Conservation (phyloP, 2,888 invertebrate species). For the Himalopsyche japonica region DNA sequence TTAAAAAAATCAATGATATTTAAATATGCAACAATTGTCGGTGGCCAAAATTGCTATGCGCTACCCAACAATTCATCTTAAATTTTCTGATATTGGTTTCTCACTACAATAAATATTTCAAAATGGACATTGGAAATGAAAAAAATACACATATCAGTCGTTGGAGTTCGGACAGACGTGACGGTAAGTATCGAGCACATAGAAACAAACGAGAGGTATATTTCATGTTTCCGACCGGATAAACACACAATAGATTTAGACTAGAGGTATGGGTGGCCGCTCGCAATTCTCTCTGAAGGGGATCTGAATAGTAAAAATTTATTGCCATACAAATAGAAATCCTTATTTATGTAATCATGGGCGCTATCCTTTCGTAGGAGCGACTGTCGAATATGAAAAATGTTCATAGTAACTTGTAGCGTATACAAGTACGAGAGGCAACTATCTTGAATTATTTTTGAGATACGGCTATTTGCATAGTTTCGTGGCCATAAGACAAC, state of each 20-base stretch:
- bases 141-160: neutral
- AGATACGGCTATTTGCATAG: neutral
- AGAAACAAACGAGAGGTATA: constrained; percentile 33
- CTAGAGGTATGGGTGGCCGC: constrained; percentile 20
- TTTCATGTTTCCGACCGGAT: constrained; percentile 36
- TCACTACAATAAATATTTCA: neutral
- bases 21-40: too few relatives aligned
- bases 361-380: neutral
- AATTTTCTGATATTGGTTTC: neutral
- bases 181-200: constrained; percentile 15
- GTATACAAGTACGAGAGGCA: neutral
- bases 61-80: neutral
- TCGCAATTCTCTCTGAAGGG: constrained; percentile 37
- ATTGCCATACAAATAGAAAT: constrained; percentile 36
- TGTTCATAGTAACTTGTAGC: neutral
- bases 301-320: constrained; percentile 40
- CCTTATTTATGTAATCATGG: constrained; percentile 31
- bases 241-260: constrained; percentile 36
- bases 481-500: too few relatives aligned
- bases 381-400: constrained; percentile 7
- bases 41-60: too few relatives aligned
- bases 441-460: neutral
- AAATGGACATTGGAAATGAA: neutral
- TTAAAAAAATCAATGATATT: too few relatives aligned
- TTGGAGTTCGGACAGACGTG: neutral